Evolutionary conservation across 2,797 vertebrate genomes (phyloP).

Genomic region (Graptemys geographica): DNA sequence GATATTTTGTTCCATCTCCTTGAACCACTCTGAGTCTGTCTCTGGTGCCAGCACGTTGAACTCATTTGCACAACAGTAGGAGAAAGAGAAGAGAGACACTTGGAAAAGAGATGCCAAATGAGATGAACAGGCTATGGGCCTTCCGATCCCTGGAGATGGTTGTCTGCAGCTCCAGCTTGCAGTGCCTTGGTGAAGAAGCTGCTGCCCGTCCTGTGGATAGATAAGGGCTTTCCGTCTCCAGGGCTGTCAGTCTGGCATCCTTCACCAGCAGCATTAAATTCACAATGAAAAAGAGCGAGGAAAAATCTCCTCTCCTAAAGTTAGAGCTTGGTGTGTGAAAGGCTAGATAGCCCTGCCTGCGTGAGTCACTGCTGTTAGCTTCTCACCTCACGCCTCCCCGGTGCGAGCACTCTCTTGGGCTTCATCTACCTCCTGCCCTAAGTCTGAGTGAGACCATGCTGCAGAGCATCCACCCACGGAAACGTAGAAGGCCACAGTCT

Average conservation of each 20-base stretch:
- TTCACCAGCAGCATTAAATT: neutral
- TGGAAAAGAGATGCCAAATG: neutral
- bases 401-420: neutral
- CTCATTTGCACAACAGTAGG: neutral
- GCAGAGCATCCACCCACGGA: neutral
- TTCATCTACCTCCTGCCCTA: neutral
- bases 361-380: neutral
- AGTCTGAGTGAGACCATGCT: neutral
- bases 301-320: neutral
- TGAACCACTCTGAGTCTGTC: neutral
- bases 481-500: neutral
- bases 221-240: neutral
- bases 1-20: neutral
- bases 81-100: neutral
- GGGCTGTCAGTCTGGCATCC: neutral
- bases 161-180: neutral
- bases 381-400: neutral
- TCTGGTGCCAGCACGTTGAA: neutral
- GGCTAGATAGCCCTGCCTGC: neutral
- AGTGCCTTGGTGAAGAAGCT: neutral
- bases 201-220: neutral
- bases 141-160: neutral
- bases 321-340: neutral
- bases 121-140: neutral
- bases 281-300: neutral